These are phyloP conservation scores for Cyclophora albipunctata DNA, from an alignment of 2,888 invertebrate species.

Conservation along the genomic window DNA sequence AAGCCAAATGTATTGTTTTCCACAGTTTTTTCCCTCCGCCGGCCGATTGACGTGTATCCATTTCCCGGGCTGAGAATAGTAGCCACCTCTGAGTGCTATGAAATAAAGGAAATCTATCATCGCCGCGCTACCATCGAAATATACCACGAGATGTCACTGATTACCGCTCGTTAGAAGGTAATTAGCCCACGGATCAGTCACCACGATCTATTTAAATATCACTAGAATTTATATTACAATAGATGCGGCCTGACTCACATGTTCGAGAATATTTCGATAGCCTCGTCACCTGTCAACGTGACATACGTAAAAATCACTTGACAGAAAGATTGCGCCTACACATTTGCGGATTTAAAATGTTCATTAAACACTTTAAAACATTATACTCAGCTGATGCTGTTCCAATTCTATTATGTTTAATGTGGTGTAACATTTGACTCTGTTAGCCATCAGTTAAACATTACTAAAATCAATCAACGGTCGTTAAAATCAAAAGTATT, in stretches of 20 bases:
- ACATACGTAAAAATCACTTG: conserved; percentile 13
- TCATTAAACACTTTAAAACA: no score
- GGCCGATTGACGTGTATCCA: conserved; percentile 70
- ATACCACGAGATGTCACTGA: conserved; percentile 59
- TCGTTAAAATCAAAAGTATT: no score
- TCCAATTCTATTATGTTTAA: no score
- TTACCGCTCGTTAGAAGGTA: conserved; percentile 69
- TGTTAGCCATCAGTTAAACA: no score
- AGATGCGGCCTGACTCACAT: conserved; percentile 24
- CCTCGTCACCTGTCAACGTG: conserved; percentile 12
- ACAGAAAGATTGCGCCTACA: conserved; percentile 19
- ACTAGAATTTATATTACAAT: conserved; percentile 15
- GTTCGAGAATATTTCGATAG: conserved; percentile 28
- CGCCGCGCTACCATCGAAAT: conserved; percentile 54
- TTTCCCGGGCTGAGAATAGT: conserved; percentile 62
- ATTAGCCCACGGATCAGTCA: conserved; percentile 70
- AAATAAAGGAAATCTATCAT: conserved; percentile 70
- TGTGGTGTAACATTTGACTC: no score
- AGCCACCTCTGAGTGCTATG: conserved; percentile 50
- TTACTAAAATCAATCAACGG: no score
- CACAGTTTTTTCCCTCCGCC: conserved; percentile 42
- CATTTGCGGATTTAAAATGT: not conserved
- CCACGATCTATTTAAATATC: conserved; percentile 54
- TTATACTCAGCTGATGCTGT: no score
- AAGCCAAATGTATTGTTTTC: conserved; percentile 50